phyloP scores from a whole-genome alignment of 2,797 vertebrate species.

The Galagoides demidoff region DNA sequence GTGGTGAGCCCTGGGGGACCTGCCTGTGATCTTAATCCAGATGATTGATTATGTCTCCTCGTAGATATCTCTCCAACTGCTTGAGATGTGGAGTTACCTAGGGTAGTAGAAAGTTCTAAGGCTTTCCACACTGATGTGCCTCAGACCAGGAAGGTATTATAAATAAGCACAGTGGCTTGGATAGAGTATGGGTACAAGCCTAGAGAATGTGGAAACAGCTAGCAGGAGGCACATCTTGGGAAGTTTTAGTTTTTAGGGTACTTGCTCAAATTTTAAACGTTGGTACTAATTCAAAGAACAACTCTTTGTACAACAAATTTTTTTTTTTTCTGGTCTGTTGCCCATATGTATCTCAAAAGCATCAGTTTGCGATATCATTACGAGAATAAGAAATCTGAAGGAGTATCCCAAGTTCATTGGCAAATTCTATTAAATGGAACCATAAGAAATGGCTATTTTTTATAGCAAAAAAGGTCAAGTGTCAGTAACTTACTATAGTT shows the following conservation, averaged over 20 bases:
- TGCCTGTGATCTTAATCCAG: background rate
- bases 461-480: background rate
- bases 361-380: background rate
- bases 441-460: background rate
- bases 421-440: background rate
- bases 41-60: background rate
- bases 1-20: background rate
- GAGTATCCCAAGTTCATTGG: background rate
- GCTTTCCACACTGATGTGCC: background rate
- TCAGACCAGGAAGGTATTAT: background rate
- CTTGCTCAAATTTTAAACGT: background rate
- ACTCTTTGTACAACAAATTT: background rate
- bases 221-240: background rate
- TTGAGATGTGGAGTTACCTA: background rate
- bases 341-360: background rate
- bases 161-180: background rate
- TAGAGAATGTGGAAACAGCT: background rate
- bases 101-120: background rate
- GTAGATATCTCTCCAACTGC: background rate
- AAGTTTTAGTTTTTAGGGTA: background rate
- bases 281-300: background rate
- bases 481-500: background rate
- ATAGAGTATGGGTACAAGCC: background rate
- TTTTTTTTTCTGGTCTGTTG: background rate
- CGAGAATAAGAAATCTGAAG: background rate